Base-by-base conservation (phyloP, 2,113 vertebrate genomes). In the Callocephalon fimbriatum region DNA sequence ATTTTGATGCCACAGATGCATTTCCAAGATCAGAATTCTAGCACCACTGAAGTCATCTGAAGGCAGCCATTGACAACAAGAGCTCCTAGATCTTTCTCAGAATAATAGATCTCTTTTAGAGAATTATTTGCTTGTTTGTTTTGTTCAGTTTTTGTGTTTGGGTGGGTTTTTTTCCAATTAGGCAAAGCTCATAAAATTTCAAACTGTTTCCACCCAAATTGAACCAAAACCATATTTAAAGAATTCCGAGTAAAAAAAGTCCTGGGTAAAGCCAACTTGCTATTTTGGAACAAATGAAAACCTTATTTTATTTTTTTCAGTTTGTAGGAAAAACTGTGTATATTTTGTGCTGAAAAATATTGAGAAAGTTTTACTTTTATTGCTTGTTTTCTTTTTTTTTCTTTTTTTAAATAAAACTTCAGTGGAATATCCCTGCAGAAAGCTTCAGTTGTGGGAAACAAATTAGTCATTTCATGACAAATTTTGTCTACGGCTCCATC, bases 1-100 rank as follows among this genome's bases (percentile, higher is more conserved):
- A 27, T 42, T 93, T 89, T 27, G 18, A 72, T 71, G 54, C 27
- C 15, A 40, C 14, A 58, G 45, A 44, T 86, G 23, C 13, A 70
- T 76, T 96, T 85, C 67, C 37, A 91, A 91, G 72, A 95, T 86
- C 50, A 88, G 40, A 91, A 78, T 85, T 71, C 65, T 51, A 72
- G 10, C 42, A 42, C 13, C 35, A 37, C 31, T 79, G 35, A 78
- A 87, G 44, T 63, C 25, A 59, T 59, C 20, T 68, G 75, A 79
- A 97, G n/a, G 22, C 53, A 89, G 29, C 7, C 38, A 63, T 38
- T 80, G 76, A 83, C 15, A 58, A 62, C 85, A 72, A 51, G 10
- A 58, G 9, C 31, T 68, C 25, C 31, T 51, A 65, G 18, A 37
- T 74, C n/a, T 94, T 70, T 80, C 51, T 67, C 35, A 89, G 63